Base-by-base conservation (phyloP, 2,113 vertebrate species). In the Erythrocercus mccallii region DNA sequence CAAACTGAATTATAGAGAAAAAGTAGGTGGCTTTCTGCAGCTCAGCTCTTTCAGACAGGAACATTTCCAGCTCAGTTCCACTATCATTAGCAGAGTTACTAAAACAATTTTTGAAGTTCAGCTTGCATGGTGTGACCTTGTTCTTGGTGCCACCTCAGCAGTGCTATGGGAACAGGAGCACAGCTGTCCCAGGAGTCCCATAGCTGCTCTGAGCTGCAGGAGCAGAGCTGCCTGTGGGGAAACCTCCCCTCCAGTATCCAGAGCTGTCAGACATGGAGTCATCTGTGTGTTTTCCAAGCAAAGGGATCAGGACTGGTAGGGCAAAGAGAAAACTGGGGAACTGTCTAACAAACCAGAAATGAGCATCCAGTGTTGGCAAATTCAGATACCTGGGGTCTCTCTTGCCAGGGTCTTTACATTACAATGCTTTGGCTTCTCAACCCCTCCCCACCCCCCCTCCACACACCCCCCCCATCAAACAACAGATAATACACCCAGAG, bases 401-500 rank as follows among this genome's bases (percentile, higher is more conserved):
- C 62, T 33, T 44, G n/a, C 21, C 19, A 17, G 3, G 12, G 15
- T 19, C 18, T 35, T 72, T 17, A 30, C 11, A 33, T 15, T 3
- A 1, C 30, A 50, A 4, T 15, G 5, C n/a, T 76, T 38, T 38
- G n/a, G 31, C 31, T 80, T 61, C 61, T 76, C 31, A 62, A 16
- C 47, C 6, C 21, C 4, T 0, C 10, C 17, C 4, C 11, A 11
- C 16, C 15, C 35, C 8, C 37, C 65, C n/a, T n/a, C n/a, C n/a
- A n/a, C n/a, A n/a, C n/a, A n/a, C 11, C 15, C 16, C 15, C 35
- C 8, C 37, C 65, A 1, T 6, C 30, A 69, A 42, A 17, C 35
- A 13, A 38, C 24, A 45, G 17, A 24, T 15, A 64, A 70, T 15
- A 56, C 7, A 11, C 3, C 30, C 48, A 76, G 58, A 50, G 27